phyloP scores from a whole-genome alignment of 2,888 invertebrate species.

The Coleophora deauratella region DNA sequence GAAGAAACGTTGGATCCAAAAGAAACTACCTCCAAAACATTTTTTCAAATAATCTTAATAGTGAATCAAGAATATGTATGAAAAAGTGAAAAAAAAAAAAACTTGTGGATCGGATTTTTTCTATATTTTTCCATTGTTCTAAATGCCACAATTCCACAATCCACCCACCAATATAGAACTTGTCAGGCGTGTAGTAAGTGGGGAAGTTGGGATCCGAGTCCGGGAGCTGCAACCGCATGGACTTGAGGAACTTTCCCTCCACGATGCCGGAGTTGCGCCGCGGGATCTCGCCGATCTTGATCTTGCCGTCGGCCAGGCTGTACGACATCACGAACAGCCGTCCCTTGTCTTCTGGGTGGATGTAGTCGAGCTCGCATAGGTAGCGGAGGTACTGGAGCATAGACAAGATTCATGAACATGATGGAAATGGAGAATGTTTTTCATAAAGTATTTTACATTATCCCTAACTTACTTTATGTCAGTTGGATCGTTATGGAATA shows the following conservation, averaged over 20 bases:
- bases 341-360: constrained; percentile 84
- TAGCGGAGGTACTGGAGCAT: constrained; percentile 77
- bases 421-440: constrained; percentile 2
- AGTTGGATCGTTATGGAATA: too few species aligned
- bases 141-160: too few species aligned
- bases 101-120: too few species aligned
- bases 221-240: constrained; percentile 79
- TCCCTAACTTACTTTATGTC: too few species aligned
- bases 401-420: too few species aligned
- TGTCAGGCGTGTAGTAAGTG: constrained; percentile 83
- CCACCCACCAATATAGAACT: constrained; percentile 84
- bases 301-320: constrained; percentile 82
- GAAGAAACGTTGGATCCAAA: too few species aligned
- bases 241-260: constrained; percentile 83
- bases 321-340: constrained; percentile 85
- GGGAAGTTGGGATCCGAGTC: constrained; percentile 80
- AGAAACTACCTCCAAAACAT: too few species aligned
- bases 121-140: too few species aligned
- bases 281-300: constrained; percentile 82
- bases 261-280: constrained; percentile 82
- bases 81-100: too few species aligned
- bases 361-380: constrained; percentile 83
- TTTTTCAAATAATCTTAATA: too few species aligned
- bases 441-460: background rate
- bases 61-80: too few species aligned